These are phyloP conservation scores for Pseudomugil gertrudae DNA, from an alignment of 2,797 vertebrate genomes.

Conservation along the genomic window DNA sequence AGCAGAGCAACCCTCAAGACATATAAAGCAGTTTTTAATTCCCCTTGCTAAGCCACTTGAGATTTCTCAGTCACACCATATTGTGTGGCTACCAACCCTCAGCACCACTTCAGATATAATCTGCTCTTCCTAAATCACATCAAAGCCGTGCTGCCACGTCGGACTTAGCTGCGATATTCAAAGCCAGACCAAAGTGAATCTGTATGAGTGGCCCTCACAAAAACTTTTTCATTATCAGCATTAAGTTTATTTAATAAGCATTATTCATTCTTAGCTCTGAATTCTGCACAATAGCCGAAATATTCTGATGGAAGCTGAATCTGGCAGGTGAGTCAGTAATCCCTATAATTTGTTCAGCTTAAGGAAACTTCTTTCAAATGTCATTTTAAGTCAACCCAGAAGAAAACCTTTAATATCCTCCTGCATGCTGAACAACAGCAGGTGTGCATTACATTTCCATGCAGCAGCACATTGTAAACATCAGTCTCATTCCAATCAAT, in stretches of 20 bases:
- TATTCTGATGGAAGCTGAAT: too few species aligned
- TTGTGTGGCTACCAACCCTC: slow-evolving; percentile 17
- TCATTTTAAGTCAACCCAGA: slow-evolving; percentile 6
- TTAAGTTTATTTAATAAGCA: neutral
- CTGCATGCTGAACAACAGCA: slow-evolving; percentile 45
- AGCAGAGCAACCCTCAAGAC: slow-evolving; percentile 3
- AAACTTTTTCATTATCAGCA: slow-evolving; percentile 1
- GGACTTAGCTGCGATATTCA: slow-evolving; percentile 8
- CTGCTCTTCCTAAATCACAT: slow-evolving; percentile 47
- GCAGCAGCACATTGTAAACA: slow-evolving; percentile 52
- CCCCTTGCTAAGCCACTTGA: slow-evolving; percentile 22
- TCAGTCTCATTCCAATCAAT: slow-evolving; percentile 41
- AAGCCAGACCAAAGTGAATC: slow-evolving; percentile 13
- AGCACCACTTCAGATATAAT: slow-evolving; percentile 31
- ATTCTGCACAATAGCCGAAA: neutral
- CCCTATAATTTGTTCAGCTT: slow-evolving; percentile 11
- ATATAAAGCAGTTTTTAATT: neutral
- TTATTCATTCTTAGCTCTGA: neutral
- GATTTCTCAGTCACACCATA: slow-evolving; percentile 22
- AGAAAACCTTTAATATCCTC: slow-evolving; percentile 38
- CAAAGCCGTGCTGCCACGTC: slow-evolving; percentile 18
- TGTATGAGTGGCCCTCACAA: neutral
- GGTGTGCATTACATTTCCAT: slow-evolving; percentile 61
- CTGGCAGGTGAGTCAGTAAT: neutral
- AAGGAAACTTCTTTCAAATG: slow-evolving; percentile 7